Evolutionary conservation across 2,113 vertebrate genomes (phyloP), one percentile per base, ranked within the genome.

Genomic region (Apodemus sylvaticus): DNA sequence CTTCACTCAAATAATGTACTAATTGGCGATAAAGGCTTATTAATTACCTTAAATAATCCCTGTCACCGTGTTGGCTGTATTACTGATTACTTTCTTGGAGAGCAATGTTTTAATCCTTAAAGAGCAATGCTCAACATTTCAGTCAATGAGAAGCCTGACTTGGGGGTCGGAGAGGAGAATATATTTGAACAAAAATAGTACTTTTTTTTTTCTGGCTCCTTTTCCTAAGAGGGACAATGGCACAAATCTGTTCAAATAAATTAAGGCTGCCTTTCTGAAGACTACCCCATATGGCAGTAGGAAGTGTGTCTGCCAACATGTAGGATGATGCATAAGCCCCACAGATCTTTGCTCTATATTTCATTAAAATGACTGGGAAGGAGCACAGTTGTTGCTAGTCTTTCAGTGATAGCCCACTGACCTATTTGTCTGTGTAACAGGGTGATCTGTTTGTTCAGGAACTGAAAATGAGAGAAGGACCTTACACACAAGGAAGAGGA

Each of bases 211-310:
- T 39, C 86, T 97, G 74, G 22, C 5, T 26, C 45, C 17, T 94
- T 96, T 77, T 68, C 76, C 86, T 78, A 73, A 95, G 88, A 96
- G 83, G 62, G 24, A 92, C 76, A 96, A 77, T 97, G 94, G 89
- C 96, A 97, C 60, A 94, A 92, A 95, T 97, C 77, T 97, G 90
- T 95, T 95, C 92, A 96, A 74, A 95, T 94, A 97, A 97, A 97
- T 97, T 96, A 97, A 86, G 77, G 71, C 91, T 97, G 79, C 81
- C 48, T 90, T 90, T 97, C 83, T 96, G 90, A 96, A 55, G 53
- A 58, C 58, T 70, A 81, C 31, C 45, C 85, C 90, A 97, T 89
- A 92, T 96, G 94, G 90, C 92, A 94, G 58, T 39, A 73, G 81
- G 66, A 92, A 66, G 22, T 58, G 39, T 73, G 45, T 62, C 70